Conservation (phyloP, 2,113 vertebrate species). For the Anoura caudifer region DNA sequence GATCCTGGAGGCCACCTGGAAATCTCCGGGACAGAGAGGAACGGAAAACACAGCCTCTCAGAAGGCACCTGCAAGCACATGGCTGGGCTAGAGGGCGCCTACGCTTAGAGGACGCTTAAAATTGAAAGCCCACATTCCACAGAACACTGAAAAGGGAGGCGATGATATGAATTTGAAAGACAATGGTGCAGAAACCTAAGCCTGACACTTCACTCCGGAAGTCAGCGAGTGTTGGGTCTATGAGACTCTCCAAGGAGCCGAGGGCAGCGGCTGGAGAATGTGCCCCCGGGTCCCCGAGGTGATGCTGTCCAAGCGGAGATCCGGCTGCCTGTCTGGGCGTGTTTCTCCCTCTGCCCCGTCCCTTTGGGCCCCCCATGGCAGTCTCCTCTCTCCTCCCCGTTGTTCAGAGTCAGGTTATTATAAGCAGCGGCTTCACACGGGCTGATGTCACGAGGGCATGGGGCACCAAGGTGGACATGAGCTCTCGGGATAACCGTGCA, state of each 20-base stretch:
- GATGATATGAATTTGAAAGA: background rate
- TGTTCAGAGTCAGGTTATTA: background rate
- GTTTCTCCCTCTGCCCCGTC: background rate
- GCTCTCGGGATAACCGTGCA: background rate
- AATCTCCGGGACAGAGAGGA: background rate
- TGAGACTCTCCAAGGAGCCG: background rate
- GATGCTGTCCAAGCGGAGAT: background rate
- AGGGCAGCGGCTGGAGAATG: background rate
- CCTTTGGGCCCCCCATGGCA: background rate
- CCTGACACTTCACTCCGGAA: background rate
- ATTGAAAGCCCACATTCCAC: background rate
- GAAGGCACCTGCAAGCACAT: background rate
- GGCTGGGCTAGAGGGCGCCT: background rate
- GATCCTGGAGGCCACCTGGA: background rate
- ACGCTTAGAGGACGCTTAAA: background rate
- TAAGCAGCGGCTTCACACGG: background rate
- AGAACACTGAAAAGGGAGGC: background rate
- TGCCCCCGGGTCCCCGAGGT: rapidly evolving
- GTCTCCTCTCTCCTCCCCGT: background rate
- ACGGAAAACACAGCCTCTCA: background rate
- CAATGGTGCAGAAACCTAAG: background rate
- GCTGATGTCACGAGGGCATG: background rate
- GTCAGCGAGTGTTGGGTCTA: background rate
- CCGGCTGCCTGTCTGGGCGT: background rate
- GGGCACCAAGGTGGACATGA: background rate